These are phyloP conservation scores for Echeneis naucrates DNA, from an alignment of 2,797 vertebrate species.

Conservation along the genomic window DNA sequence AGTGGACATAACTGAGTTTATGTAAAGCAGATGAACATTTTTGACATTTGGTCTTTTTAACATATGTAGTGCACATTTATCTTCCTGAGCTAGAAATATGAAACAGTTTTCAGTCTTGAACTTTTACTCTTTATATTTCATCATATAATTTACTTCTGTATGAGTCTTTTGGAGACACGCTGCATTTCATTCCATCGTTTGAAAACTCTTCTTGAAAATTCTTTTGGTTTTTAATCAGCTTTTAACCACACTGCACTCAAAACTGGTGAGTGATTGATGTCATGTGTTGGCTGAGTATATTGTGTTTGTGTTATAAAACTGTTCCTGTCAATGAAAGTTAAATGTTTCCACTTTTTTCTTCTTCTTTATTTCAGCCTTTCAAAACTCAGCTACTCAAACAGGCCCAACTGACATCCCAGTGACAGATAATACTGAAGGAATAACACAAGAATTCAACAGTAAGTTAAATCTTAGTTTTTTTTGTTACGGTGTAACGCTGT, in stretches of 20 bases:
- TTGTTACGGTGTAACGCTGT: neutral
- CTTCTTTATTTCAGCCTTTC: slow-evolving; percentile 38
- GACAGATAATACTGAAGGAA: neutral
- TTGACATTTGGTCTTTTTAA: neutral
- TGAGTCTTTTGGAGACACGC: too few relatives aligned
- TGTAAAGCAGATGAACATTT: neutral
- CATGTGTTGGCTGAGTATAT: neutral
- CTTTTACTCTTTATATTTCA: neutral
- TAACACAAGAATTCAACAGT: slow-evolving; percentile 24
- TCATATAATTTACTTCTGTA: too few relatives aligned
- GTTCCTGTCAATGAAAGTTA: neutral
- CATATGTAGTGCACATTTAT: neutral
- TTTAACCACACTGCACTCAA: too few relatives aligned
- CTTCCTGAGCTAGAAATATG: too few relatives aligned
- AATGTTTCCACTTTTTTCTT: neutral
- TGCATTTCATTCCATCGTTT: too few relatives aligned
- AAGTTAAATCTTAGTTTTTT: slow-evolving; percentile 15
- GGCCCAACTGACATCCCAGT: neutral
- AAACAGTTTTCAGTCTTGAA: too few relatives aligned
- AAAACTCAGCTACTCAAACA: slow-evolving; percentile 28
- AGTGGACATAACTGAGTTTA: too few relatives aligned
- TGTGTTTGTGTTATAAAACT: too few relatives aligned
- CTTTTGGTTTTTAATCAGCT: too few relatives aligned
- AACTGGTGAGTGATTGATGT: neutral
- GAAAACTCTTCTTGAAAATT: too few relatives aligned